Percentiles rank a stretch among this genome's conserved stretches.
Conservation (phyloP, 2,113 vertebrate species). For the Panurus biarmicus region DNA sequence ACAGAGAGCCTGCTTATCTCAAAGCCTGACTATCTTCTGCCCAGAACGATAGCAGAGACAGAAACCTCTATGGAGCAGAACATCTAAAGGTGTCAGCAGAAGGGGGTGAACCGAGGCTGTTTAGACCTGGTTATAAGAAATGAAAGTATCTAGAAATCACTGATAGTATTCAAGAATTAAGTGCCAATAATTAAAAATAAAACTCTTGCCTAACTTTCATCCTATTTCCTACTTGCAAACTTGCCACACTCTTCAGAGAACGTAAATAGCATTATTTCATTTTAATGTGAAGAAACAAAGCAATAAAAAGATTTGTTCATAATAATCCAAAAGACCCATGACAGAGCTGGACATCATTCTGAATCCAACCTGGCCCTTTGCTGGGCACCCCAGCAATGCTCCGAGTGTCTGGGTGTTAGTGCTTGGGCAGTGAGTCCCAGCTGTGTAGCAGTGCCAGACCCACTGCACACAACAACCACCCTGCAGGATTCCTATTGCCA, state of each 20-base stretch:
- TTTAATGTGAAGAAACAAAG: neutral
- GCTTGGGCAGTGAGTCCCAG: fast-evolving
- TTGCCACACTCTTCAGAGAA: neutral
- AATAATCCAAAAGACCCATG: neutral
- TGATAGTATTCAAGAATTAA: neutral
- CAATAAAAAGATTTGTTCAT: neutral
- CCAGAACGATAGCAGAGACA: neutral
- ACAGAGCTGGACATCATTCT: neutral
- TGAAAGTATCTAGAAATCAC: neutral
- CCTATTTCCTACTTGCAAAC: neutral
- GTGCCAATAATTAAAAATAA: neutral
- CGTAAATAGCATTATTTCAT: neutral
- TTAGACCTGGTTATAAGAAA: neutral
- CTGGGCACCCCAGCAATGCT: fast-evolving
- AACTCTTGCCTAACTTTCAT: neutral
- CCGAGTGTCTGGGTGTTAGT: fast-evolving
- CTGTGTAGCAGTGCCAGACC: neutral
- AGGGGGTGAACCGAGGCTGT: neutral
- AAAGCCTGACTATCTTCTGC: neutral
- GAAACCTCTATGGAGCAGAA: neutral
- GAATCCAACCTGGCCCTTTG: neutral
- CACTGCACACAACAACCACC: neutral
- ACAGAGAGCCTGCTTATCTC: neutral
- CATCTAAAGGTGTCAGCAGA: neutral
- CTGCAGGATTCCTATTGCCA: neutral